A percentile compares a stretch with the other conserved stretches of the same genome.
Evolutionary conservation across 2,888 invertebrate genomes (phyloP).

Genomic region (Melikaiella ostensackeni): DNA sequence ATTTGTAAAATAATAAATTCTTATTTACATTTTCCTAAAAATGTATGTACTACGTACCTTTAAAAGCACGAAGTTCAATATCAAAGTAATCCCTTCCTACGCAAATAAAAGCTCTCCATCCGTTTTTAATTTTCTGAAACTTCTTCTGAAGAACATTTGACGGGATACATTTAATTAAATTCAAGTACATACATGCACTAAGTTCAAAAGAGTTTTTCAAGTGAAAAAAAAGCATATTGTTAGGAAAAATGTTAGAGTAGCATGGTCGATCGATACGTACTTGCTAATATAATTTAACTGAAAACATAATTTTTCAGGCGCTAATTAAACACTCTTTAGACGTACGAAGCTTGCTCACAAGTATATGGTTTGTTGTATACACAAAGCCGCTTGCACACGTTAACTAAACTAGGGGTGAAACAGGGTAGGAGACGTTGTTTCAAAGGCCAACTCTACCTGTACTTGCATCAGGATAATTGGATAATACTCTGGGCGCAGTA

Average conservation of each 20-base stretch:
- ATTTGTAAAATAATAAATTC: too few species aligned
- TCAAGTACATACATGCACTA: background rate
- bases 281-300: conserved; percentile 22
- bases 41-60: too few species aligned
- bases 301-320: conserved; percentile 22
- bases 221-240: background rate
- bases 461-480: conserved; percentile 25
- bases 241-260: background rate
- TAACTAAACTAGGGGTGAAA: conserved; percentile 16
- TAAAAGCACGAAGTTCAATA: too few species aligned
- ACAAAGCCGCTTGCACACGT: conserved; percentile 18
- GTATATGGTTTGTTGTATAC: conserved; percentile 13
- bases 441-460: conserved; percentile 19
- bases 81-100: too few species aligned
- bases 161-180: background rate
- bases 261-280: background rate
- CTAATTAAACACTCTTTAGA: conserved; percentile 16
- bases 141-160: background rate
- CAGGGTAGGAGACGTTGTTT: conserved; percentile 22
- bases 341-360: background rate
- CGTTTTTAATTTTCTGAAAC: background rate
- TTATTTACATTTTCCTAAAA: too few species aligned
- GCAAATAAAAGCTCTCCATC: too few species aligned
- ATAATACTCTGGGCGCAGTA: conserved; percentile 6
- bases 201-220: background rate